Evolutionary conservation across 1,140 invertebrate species (phyloP), one percentile per base, ranked within the genome.

Genomic region (Brachionus sp.): DNA sequence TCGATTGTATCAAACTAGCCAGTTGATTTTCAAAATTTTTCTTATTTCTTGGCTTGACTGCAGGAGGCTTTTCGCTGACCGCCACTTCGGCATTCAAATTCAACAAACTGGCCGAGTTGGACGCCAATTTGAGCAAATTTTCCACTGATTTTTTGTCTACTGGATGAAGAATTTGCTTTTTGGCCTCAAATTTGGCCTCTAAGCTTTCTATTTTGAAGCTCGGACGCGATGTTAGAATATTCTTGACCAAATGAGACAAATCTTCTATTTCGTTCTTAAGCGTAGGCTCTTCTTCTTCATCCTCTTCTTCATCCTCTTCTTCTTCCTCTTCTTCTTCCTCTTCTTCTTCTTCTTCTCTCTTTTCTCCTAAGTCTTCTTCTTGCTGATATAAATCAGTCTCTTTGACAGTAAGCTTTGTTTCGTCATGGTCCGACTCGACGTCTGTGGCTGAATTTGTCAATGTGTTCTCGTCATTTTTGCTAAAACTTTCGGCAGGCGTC

Each of bases 81-180:
- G 62, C 1, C 4, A n/a, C 7, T n/a, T 19, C 37, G 6, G 16
- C 16, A 75, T 42, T 33, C 25, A 78, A 62, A 62, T 78, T 78
- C 16, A 78, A 13, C 19, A 78, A n/a, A 42, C 75, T 78, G 6
- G 75, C 75, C 44, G 75, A 78, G 37, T 78, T 62, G 23, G 75
- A 53, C 10, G 75, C 75, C 16, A 78, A 9, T 62, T 80, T 57
- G n/a, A 80, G 23, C 29, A 80, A 62, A 80, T 66, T 57, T 62
- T 80, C 77, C 13, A 80, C 77, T 16, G 46, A 78, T 42, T 78
- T 78, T 37, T 78, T 78, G 19, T 78, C 75, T 4, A 78, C 66
- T 39, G 29, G 29, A 64, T 64, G 62, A 25, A 64, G 23, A 64
- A 33, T 78, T 50, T 78, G 75, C 10, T 25, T 33, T 16, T 50